Evolutionary conservation across 2,113 vertebrate species (phyloP).

Genomic region (Paradoxurus hermaphroditus): DNA sequence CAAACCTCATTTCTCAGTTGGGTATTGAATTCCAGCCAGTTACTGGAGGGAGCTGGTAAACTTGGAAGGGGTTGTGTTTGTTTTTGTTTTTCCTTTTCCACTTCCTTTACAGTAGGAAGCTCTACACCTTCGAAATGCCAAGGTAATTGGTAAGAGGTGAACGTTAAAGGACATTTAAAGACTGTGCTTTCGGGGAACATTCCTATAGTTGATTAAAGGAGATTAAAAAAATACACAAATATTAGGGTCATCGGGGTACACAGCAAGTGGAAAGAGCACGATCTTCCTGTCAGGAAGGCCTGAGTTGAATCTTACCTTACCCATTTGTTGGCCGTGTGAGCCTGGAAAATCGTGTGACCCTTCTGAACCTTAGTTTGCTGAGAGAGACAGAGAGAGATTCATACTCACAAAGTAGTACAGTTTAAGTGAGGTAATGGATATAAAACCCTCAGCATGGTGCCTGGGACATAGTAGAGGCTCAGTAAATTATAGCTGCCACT

Average conservation of each 20-base stretch:
- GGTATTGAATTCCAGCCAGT: neutral
- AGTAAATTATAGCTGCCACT: neutral
- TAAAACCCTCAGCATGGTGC: neutral
- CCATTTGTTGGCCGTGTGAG: neutral
- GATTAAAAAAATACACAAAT: constrained; percentile 38
- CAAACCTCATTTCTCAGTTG: neutral
- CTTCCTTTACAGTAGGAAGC: constrained; percentile 19
- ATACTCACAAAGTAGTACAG: neutral
- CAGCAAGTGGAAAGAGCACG: neutral
- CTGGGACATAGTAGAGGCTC: neutral
- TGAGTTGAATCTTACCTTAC: neutral
- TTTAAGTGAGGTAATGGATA: neutral
- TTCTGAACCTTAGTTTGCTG: neutral
- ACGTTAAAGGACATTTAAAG: constrained; percentile 40
- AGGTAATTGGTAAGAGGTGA: neutral
- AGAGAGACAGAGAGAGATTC: neutral
- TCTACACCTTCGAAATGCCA: neutral
- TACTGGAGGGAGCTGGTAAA: constrained; percentile 11
- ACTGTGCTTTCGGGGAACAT: too few species aligned
- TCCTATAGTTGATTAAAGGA: neutral
- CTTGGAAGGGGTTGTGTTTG: too few species aligned
- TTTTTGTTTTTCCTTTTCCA: constrained; percentile 12
- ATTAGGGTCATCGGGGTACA: neutral
- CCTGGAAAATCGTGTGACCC: neutral
- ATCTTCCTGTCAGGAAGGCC: neutral